Evolutionary conservation across 2,113 vertebrate species (phyloP).

Genomic region (Colius striatus): DNA sequence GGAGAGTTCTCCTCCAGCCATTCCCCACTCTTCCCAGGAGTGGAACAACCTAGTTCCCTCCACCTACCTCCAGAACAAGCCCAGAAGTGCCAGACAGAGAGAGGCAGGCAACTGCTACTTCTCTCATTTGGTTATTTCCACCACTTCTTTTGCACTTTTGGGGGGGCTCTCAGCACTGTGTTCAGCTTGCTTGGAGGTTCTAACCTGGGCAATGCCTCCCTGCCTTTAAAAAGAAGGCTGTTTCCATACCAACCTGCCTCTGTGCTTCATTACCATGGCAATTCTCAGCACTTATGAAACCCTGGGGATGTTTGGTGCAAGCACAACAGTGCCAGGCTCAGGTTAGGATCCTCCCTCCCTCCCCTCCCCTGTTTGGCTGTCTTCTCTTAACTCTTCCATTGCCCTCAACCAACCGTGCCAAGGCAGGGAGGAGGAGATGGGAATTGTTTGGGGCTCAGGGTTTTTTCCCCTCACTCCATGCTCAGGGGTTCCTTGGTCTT

Average conservation of each 20-base stretch:
- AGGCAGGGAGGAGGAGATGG: background rate
- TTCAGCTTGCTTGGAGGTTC: slow-evolving; percentile 38
- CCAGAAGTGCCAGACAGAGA: background rate
- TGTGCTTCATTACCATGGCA: slow-evolving; percentile 59
- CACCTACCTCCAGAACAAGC: background rate
- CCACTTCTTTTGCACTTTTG: background rate
- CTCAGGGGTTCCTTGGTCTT: background rate
- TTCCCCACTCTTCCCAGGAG: background rate
- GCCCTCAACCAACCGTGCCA: background rate
- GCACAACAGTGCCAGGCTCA: slow-evolving; percentile 1
- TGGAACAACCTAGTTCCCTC: background rate
- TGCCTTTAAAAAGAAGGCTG: slow-evolving; percentile 19
- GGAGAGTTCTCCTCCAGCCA: background rate
- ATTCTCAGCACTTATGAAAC: slow-evolving; percentile 66
- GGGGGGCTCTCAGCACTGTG: background rate
- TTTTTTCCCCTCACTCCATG: background rate
- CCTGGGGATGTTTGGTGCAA: slow-evolving; percentile 47
- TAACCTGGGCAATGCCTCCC: slow-evolving; percentile 44
- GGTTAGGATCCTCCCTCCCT: slow-evolving; percentile 25
- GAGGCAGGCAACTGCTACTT: background rate
- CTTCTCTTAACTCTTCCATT: slow-evolving; percentile 20
- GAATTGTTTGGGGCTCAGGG: fast-evolving
- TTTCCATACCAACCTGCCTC: slow-evolving; percentile 61
- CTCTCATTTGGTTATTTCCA: background rate
- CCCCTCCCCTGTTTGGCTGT: background rate